Evolutionary conservation across 2,113 vertebrate species (phyloP), one percentile per base, ranked within the genome.

Genomic region (Tragelaphus imberbis): DNA sequence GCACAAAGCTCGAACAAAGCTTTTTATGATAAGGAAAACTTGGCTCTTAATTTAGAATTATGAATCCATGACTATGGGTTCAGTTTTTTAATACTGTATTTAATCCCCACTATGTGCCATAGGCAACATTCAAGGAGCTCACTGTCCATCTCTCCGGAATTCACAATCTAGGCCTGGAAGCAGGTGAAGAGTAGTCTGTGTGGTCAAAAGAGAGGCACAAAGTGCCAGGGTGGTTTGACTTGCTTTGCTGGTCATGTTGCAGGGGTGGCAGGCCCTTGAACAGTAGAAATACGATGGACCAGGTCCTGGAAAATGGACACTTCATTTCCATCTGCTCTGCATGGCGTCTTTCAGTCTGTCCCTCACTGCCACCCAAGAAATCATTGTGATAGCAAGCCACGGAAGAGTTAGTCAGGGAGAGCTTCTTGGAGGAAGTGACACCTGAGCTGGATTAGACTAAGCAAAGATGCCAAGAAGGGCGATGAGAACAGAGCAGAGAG

Each of bases 1-100:
- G 4, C 81, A 53, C 10, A 23, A 87, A 68, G 33, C 28, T 91
- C 2, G 0, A 61, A 33, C 23, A 33, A 51, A 56, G 2, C 5
- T 63, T 92, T 55, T 7, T 68, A 7, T 65, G n/a, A 82, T 63
- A 47, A 88, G 44, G 80, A 51, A 40, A 87, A 40, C 21, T 55
- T 75, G 68, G 3, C 65, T 33, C 12, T 92, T 95, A 47, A 44
- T 85, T 88, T 94, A 49, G 36, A 93, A 65, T 79, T 80, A 11
- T 1, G 23, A 19, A 25, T 23, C 55, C 7, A 11, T 4, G 13
- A 47, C 33, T 12, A 2, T 65, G 53, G 49, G 53, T 82, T 81
- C 19, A 77, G 0, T 85, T 53, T 17, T 93, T 19, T 28, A 5
- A 23, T 19, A 25, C 58, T 27, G 30, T 59, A 6, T 55, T 91